Percentiles rank a stretch among this genome's conserved stretches.
phyloP scores from a whole-genome alignment of 2,113 vertebrate genomes.

The Thamnaconus septentrionalis region DNA sequence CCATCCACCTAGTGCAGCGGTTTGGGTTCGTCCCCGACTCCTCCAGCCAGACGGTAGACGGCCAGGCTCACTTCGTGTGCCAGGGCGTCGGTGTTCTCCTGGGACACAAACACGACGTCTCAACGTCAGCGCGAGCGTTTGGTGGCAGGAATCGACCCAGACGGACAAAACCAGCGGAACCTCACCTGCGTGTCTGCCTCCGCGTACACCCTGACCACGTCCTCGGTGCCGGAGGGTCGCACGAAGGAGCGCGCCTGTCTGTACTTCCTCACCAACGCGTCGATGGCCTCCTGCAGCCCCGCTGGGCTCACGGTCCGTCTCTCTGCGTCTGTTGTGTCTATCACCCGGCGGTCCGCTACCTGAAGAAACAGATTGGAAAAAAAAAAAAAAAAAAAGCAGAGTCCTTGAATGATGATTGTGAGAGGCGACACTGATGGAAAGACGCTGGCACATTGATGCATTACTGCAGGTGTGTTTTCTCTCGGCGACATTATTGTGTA shows the following conservation, averaged over 20 bases:
- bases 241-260: slow-evolving; percentile 85
- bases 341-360: slow-evolving; percentile 87
- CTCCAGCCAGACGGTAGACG: slow-evolving; percentile 87
- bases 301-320: slow-evolving; percentile 79
- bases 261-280: slow-evolving; percentile 81
- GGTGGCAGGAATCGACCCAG: neutral
- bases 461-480: too few relatives aligned
- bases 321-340: slow-evolving; percentile 88
- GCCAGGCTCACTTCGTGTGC: slow-evolving; percentile 88
- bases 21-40: slow-evolving; percentile 84
- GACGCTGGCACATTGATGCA: too few relatives aligned
- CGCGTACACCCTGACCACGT: slow-evolving; percentile 88
- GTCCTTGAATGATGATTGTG: too few relatives aligned
- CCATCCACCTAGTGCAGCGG: slow-evolving; percentile 48
- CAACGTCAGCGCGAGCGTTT: neutral
- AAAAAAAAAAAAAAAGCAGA: neutral
- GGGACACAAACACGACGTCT: slow-evolving; percentile 42
- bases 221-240: slow-evolving; percentile 94
- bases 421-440: too few relatives aligned
- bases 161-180: neutral
- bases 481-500: too few relatives aligned
- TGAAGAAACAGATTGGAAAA: slow-evolving; percentile 30
- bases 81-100: slow-evolving; percentile 88
- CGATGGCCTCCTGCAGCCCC: slow-evolving; percentile 86
- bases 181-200: slow-evolving; percentile 93